Percentiles rank a stretch among this genome's conserved stretches.
Evolutionary conservation across 2,797 vertebrate species (phyloP).

Genomic region (Clarias laeviceps): DNA sequence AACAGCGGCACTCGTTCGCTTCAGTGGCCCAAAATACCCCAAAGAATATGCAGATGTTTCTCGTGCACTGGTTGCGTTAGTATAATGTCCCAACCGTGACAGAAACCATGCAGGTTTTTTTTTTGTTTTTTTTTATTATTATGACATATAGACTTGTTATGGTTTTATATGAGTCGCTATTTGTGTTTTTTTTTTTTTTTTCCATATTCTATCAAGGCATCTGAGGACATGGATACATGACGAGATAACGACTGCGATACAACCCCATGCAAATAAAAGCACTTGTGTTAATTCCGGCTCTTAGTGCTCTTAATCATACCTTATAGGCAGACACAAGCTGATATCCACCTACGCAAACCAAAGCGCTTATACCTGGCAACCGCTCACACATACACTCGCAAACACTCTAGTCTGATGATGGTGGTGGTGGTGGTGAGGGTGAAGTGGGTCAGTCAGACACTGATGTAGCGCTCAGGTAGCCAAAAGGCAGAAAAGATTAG

Average conservation of each 20-base stretch:
- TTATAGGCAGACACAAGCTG: conserved; percentile 22
- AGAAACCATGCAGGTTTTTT: background rate
- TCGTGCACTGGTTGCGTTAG: background rate
- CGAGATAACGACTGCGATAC: conserved; percentile 20
- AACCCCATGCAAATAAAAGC: conserved; percentile 36
- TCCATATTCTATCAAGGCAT: conserved; percentile 65
- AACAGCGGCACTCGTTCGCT: conserved; percentile 27
- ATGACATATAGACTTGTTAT: background rate
- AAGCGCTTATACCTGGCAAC: conserved; percentile 11
- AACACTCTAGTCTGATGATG: background rate
- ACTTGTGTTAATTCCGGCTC: conserved; percentile 28
- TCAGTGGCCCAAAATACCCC: conserved; percentile 28
- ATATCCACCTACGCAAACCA: conserved; percentile 32
- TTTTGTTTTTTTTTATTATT: background rate
- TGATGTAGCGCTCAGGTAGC: conserved; percentile 53
- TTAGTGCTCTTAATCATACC: conserved; percentile 31
- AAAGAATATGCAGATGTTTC: conserved; percentile 16
- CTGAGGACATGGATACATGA: conserved; percentile 67
- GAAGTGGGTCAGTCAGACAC: conserved; percentile 51
- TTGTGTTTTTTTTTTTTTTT: background rate
- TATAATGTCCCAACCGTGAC: background rate
- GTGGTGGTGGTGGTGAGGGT: conserved; percentile 3
- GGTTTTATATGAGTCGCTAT: background rate
- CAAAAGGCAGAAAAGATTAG: conserved; percentile 44
- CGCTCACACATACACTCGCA: conserved; percentile 43